A percentile compares a stretch with the other conserved stretches of the same genome.
Evolutionary conservation across 2,888 invertebrate species (phyloP).

Genomic region (Halocaridina rubra): DNA sequence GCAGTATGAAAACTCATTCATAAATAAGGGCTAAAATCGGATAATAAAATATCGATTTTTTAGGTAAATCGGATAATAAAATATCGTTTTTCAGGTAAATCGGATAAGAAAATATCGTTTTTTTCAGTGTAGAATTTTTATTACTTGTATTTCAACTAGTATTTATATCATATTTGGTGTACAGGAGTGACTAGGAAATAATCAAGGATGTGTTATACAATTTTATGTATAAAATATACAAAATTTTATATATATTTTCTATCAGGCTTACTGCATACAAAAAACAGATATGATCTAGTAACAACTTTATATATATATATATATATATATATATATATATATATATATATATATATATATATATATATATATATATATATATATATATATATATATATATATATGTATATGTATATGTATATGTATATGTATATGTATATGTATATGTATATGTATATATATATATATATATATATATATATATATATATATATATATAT

Average conservation of each 20-base stretch:
- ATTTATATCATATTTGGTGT: no score
- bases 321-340: background rate
- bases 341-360: slow-evolving; percentile 5
- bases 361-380: background rate
- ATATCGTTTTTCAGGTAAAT: no score
- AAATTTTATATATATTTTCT: background rate
- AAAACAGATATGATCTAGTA: background rate
- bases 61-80: no score
- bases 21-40: no score
- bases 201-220: no score
- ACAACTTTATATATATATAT: background rate
- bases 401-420: background rate
- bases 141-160: no score
- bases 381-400: background rate
- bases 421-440: slow-evolving; percentile 2
- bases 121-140: no score
- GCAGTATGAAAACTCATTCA: no score
- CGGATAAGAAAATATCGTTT: no score
- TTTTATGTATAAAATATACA: background rate
- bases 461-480: background rate
- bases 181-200: no score
- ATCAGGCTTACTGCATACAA: background rate
- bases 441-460: background rate
- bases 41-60: no score
- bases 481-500: background rate